phyloP scores from a whole-genome alignment of 2,113 vertebrate species.

The Chloebia gouldiae region DNA sequence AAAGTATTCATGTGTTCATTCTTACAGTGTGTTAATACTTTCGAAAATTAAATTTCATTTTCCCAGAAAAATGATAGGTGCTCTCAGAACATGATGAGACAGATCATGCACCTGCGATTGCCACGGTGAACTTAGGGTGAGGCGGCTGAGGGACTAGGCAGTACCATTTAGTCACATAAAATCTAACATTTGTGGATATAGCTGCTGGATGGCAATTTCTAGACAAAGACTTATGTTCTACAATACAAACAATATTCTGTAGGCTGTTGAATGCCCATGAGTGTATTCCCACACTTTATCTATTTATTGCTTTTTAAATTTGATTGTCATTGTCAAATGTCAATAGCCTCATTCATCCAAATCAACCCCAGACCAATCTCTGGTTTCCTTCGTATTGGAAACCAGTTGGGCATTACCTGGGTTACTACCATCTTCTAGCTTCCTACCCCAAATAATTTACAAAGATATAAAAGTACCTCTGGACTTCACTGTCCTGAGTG shows the following conservation, averaged over 20 bases:
- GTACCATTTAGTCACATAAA: background rate
- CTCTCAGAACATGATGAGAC: background rate
- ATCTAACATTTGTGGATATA: background rate
- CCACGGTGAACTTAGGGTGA: background rate
- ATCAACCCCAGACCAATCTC: background rate
- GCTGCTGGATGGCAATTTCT: background rate
- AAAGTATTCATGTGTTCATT: background rate
- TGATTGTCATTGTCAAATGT: background rate
- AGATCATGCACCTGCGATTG: background rate
- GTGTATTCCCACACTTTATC: background rate
- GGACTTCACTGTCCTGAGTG: background rate
- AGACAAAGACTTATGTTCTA: background rate
- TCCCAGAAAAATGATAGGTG: background rate
- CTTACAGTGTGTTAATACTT: background rate
- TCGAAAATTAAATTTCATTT: background rate
- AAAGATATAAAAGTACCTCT: background rate
- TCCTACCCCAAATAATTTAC: background rate
- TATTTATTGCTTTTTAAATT: background rate
- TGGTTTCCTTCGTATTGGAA: background rate
- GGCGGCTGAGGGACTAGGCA: background rate
- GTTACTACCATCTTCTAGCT: background rate
- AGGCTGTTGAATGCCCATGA: background rate
- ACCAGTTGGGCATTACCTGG: background rate
- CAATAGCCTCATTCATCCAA: background rate
- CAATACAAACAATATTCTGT: background rate